A percentile compares a stretch with the other conserved stretches of the same genome.
Conservation (phyloP, 1,140 invertebrate genomes). For the Drosophila kurseongensis region DNA sequence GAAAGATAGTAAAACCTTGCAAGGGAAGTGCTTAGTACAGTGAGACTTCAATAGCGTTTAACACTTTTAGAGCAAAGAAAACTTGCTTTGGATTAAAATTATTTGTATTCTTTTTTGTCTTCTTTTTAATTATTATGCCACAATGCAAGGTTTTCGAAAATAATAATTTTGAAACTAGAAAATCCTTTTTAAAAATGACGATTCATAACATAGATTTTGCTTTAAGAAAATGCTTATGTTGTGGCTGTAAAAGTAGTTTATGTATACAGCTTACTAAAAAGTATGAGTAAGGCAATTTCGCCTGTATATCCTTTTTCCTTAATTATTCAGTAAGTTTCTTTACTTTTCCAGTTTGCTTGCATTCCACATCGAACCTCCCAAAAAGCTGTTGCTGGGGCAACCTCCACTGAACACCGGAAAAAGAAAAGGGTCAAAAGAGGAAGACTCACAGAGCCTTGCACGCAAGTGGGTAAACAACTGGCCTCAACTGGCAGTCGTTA, state of each 20-base stretch:
- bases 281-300: neutral
- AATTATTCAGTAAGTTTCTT: neutral
- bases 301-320: neutral
- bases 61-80: neutral
- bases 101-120: neutral
- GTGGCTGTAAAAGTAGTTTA: neutral
- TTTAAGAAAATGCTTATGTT: no score
- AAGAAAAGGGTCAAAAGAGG: neutral
- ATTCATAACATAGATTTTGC: no score
- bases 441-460: slow-evolving; percentile 23
- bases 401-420: neutral
- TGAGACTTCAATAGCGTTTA: neutral
- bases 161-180: no score
- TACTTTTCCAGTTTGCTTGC: slow-evolving; percentile 18
- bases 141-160: no score
- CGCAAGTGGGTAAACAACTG: slow-evolving; percentile 48
- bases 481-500: slow-evolving; percentile 17
- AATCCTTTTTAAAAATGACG: no score
- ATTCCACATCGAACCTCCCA: neutral
- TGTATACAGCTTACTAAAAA: neutral
- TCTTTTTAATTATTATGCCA: no score
- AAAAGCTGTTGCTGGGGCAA: slow-evolving; percentile 31
- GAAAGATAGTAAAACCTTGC: neutral
- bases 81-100: neutral
- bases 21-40: neutral